Base-by-base conservation (phyloP, 2,888 invertebrate genomes). In the Lacanobia oleracea region DNA sequence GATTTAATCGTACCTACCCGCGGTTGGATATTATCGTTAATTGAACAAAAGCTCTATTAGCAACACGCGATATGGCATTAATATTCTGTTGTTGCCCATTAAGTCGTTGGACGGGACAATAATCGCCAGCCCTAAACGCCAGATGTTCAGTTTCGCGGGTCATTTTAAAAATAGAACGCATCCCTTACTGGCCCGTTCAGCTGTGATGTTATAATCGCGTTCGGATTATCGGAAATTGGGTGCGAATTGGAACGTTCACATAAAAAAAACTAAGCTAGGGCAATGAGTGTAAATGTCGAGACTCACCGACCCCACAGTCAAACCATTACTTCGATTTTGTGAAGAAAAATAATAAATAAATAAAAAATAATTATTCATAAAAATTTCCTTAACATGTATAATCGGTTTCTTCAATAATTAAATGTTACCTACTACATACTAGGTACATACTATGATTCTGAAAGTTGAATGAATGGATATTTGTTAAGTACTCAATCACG, bases 111-210 rank as follows among this genome's bases (percentile, higher is more conserved):
- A 62, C 75, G 43, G 79, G 40, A 79, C 65, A 56, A 77, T 67
- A 73, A 83, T 80, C 51, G 83, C 51, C n/a, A 18, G 54, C 61
- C 73, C 73, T 68, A 48, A 74, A 27, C 65, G 80, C 67, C 80
- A 81, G 80, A 83, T 81, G 80, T 79, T 67, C 61, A 78, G 57
- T 67, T 77, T 53, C 65, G 82, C 67, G 65, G 80, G 80, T 14
- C 16, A 43, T 65, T 79, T 80, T 68, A 80, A 83, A 80, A 80
- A 83, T 75, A 81, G 83, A 81, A 75, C 48, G 59, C 83, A 62
- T 65, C 65, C 67, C 80, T 57, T 65, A 40, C 21, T 59, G 48
- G 63, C 67, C 51, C 12, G 51, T 54, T 23, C 48, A 57, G 54
- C 57, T 77, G 57, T 81, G n/a, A 63, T 53, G 66, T 50, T 40